A percentile compares a stretch with the other conserved stretches of the same genome.
Conservation (phyloP, 2,888 invertebrate genomes). For the Cylindroiulus punctatus region DNA sequence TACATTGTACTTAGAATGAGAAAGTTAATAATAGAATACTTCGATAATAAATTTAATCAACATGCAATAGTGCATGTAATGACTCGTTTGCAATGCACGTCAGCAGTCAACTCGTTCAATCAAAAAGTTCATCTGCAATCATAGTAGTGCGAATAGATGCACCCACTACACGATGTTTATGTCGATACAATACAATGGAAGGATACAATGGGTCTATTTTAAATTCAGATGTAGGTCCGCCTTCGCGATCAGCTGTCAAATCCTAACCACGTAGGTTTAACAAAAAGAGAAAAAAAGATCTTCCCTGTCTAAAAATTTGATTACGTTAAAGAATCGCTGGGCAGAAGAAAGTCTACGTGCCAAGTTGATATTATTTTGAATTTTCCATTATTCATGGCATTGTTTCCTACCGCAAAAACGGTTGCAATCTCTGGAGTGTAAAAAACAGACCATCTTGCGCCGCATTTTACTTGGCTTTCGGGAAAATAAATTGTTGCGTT, state of each 20-base stretch:
- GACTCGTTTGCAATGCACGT: too few relatives aligned
- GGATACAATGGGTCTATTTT: background rate
- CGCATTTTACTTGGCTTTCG: background rate
- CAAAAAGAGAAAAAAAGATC: background rate
- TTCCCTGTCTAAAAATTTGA: conserved; percentile 9
- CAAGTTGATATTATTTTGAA: conserved; percentile 3
- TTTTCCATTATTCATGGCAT: conserved; percentile 47
- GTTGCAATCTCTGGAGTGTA: background rate
- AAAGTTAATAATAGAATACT: too few relatives aligned
- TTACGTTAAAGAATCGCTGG: conserved; percentile 10
- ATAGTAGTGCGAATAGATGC: background rate
- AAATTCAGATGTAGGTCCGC: background rate
- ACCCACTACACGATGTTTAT: background rate
- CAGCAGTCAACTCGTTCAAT: too few relatives aligned
- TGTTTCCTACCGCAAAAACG: conserved; percentile 4
- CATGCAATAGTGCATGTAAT: too few relatives aligned
- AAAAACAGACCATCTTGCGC: background rate
- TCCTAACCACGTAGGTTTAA: background rate
- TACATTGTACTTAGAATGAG: too few relatives aligned
- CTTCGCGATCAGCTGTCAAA: conserved; percentile 3
- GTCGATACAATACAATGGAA: too few relatives aligned
- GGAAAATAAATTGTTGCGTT: conserved; percentile 16
- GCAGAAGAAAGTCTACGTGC: conserved; percentile 3
- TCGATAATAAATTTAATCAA: too few relatives aligned
- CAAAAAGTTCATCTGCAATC: background rate